Percentiles rank a stretch among this genome's conserved stretches.
Evolutionary conservation across 1,140 invertebrate species (phyloP).

Genomic region (Papilio machaon): DNA sequence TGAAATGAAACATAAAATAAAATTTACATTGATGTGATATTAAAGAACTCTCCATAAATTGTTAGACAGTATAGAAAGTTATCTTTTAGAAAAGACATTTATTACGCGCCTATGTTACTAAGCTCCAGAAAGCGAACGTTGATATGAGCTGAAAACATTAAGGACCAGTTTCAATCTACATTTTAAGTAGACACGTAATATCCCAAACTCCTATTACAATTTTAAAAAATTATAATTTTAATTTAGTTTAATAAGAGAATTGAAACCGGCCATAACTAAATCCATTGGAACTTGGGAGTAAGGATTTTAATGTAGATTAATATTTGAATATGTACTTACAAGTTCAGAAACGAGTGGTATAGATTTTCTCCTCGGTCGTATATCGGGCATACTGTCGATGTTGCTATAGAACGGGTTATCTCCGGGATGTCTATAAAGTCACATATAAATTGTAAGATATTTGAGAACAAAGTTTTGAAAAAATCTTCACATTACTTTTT

Average conservation of each 20-base stretch:
- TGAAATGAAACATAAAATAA: no score
- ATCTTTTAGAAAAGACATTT: conserved; percentile 79
- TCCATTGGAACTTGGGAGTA: conserved; percentile 57
- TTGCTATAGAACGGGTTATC: conserved; percentile 99
- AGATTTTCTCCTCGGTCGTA: conserved; percentile 96
- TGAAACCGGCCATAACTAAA: conserved; percentile 73
- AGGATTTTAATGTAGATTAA: conserved; percentile 43
- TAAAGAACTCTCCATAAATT: conserved; percentile 55
- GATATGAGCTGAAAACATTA: conserved; percentile 76
- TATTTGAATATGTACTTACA: conserved; percentile 88
- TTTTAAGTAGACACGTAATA: conserved; percentile 9
- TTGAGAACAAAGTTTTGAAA: neutral
- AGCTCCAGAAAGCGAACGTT: conserved; percentile 78
- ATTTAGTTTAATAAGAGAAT: conserved; percentile 58
- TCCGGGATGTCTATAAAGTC: conserved; percentile 88
- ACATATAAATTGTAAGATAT: conserved; percentile 21
- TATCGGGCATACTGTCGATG: conserved; percentile 99
- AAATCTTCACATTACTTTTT: conserved; percentile 33
- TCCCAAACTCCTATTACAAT: conserved; percentile 3
- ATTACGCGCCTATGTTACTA: conserved; percentile 81
- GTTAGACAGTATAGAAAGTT: conserved; percentile 64
- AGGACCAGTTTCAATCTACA: conserved; percentile 76
- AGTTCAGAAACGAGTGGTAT: conserved; percentile 99
- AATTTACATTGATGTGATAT: no score
- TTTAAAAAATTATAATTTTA: conserved; percentile 36